Conservation (phyloP, 53 echinoderm and acorn worm genomes). For the Henricia sp. region DNA sequence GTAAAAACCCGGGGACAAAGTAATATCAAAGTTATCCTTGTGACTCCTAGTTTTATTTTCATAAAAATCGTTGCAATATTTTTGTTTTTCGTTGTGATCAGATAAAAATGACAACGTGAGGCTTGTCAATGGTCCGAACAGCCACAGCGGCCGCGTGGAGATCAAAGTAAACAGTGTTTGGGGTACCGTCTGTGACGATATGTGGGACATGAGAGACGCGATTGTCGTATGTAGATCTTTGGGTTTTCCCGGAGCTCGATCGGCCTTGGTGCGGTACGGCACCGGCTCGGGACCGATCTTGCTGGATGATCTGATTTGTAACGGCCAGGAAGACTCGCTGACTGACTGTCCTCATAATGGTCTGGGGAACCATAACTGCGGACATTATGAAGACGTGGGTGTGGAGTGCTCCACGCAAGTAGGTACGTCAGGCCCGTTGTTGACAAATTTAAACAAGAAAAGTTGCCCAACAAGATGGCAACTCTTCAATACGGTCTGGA, state of each 20-base stretch:
- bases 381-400: slow-evolving; percentile 72
- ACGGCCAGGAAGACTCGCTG: slow-evolving; percentile 62
- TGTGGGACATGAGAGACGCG: slow-evolving; percentile 67
- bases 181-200: slow-evolving; percentile 84
- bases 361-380: slow-evolving; percentile 61
- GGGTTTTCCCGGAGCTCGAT: slow-evolving; percentile 51
- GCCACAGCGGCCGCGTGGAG: slow-evolving; percentile 70
- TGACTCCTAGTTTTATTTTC: no score
- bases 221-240: slow-evolving; percentile 65
- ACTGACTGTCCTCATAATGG: slow-evolving; percentile 60
- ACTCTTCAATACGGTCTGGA: not conserved
- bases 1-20: no score
- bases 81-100: not conserved
- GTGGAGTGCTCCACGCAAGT: slow-evolving; percentile 61
- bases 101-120: slow-evolving; percentile 9
- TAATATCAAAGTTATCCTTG: no score
- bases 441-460: no score
- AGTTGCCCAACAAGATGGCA: no score
- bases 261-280: slow-evolving; percentile 46
- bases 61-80: no score
- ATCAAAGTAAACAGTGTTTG: slow-evolving; percentile 59
- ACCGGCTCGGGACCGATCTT: slow-evolving; percentile 60
- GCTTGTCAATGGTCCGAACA: slow-evolving; percentile 2
- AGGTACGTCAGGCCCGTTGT: slow-evolving; percentile 21
- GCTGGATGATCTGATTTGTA: slow-evolving; percentile 67